phyloP scores from a whole-genome alignment of 2,888 invertebrate genomes.

The Chymomyza amoena region DNA sequence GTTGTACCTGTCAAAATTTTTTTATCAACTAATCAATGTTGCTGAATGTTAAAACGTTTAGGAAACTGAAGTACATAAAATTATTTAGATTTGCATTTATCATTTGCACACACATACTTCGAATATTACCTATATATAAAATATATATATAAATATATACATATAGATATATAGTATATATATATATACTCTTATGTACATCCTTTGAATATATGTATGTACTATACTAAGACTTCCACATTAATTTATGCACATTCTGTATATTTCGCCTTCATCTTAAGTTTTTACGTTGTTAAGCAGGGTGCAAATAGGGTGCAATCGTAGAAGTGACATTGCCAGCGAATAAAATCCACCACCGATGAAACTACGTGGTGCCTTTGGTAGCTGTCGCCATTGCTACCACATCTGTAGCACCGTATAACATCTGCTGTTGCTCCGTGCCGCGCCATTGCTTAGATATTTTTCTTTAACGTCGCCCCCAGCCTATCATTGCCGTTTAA shows the following conservation, averaged over 20 bases:
- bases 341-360: conserved; percentile 5
- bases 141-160: conserved; percentile 13
- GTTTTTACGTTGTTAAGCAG: conserved; percentile 16
- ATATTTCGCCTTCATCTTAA: conserved; percentile 17
- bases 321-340: neutral
- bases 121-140: neutral
- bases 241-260: neutral
- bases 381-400: conserved; percentile 7
- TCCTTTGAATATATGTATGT: neutral
- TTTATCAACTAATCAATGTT: too few relatives aligned
- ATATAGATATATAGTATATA: neutral
- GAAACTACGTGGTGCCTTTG: conserved; percentile 7
- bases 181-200: neutral
- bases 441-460: conserved; percentile 25
- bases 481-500: conserved; percentile 49
- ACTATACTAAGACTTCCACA: neutral
- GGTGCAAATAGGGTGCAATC: neutral
- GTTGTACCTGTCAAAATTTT: too few relatives aligned
- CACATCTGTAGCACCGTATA: conserved; percentile 3
- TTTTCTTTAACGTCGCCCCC: conserved; percentile 37
- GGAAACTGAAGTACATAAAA: too few relatives aligned
- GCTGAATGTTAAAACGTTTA: too few relatives aligned
- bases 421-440: conserved; percentile 10
- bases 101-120: too few relatives aligned
- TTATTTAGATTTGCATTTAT: too few relatives aligned